These are phyloP conservation scores for Psococerastis gibbosa DNA, from an alignment of 2,888 invertebrate species.

Conservation along the genomic window DNA sequence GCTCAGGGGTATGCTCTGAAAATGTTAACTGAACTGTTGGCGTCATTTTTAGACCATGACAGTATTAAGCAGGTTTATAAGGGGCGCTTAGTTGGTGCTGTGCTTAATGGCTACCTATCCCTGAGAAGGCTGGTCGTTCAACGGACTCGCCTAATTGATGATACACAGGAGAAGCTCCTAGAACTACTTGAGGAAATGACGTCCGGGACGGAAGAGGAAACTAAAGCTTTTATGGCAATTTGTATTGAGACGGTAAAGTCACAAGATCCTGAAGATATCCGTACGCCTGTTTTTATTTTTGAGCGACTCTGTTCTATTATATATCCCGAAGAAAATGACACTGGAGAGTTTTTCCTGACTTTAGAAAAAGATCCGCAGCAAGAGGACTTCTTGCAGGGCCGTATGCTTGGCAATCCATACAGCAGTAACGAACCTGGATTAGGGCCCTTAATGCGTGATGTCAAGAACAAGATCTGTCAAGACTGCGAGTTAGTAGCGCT, in stretches of 20 bases:
- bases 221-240: constrained; percentile 91
- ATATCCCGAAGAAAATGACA: constrained; percentile 92
- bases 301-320: constrained; percentile 94
- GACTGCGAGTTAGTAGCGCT: constrained; percentile 97
- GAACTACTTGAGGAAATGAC: constrained; percentile 92
- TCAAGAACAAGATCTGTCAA: constrained; percentile 96
- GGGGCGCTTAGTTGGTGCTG: constrained; percentile 68
- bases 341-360: constrained; percentile 89
- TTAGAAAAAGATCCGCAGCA: constrained; percentile 97
- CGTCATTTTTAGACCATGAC: constrained; percentile 72
- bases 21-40: constrained; percentile 70
- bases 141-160: constrained; percentile 84
- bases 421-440: constrained; percentile 83
- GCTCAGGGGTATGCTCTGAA: constrained; percentile 87
- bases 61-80: constrained; percentile 82
- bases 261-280: constrained; percentile 74
- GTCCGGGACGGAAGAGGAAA: constrained; percentile 86
- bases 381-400: constrained; percentile 92
- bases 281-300: constrained; percentile 95
- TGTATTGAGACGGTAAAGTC: constrained; percentile 91
- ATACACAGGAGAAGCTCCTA: constrained; percentile 85
- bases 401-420: constrained; percentile 97
- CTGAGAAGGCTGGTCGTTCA: constrained; percentile 81
- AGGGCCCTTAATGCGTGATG: constrained; percentile 94
- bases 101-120: constrained; percentile 85